These are phyloP conservation scores for Pogonocherus hispidulus DNA, from an alignment of 2,888 invertebrate genomes.

Conservation along the genomic window DNA sequence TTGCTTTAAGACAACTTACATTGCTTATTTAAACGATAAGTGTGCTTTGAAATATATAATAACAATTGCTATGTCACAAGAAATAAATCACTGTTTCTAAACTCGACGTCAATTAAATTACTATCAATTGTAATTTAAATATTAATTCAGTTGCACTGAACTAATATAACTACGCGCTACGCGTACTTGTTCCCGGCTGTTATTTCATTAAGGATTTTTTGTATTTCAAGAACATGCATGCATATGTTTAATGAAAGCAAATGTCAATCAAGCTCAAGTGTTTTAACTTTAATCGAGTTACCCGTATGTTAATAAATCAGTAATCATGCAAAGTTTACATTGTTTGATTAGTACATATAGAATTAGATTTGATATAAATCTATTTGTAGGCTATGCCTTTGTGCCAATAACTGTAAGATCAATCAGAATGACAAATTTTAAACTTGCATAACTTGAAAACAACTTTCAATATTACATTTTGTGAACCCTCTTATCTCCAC, in stretches of 20 bases:
- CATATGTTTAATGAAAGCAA: conserved; percentile 25
- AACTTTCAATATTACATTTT: too few relatives aligned
- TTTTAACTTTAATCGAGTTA: conserved; percentile 27
- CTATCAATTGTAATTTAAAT: conserved; percentile 3
- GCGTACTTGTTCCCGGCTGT: conserved; percentile 4
- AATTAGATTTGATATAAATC: too few relatives aligned
- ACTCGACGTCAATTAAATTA: conserved; percentile 7
- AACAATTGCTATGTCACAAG: neutral
- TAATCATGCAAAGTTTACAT: neutral
- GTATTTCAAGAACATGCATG: conserved; percentile 10
- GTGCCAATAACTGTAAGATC: too few relatives aligned
- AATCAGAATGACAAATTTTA: too few relatives aligned
- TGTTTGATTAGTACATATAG: neutral
- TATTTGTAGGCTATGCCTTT: too few relatives aligned
- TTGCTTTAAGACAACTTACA: too few relatives aligned
- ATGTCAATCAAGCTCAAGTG: conserved; percentile 27
- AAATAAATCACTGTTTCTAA: neutral
- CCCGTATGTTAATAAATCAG: conserved; percentile 12
- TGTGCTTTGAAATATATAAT: too few relatives aligned
- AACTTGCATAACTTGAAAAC: too few relatives aligned
- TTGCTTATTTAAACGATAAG: too few relatives aligned
- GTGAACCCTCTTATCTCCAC: too few relatives aligned
- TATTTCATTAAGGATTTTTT: conserved; percentile 22
- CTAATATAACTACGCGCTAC: neutral
- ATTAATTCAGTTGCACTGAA: conserved; percentile 3